Evolutionary conservation across 2,113 vertebrate species (phyloP), one percentile per base, ranked within the genome.

Genomic region (Phrynosoma platyrhinos): DNA sequence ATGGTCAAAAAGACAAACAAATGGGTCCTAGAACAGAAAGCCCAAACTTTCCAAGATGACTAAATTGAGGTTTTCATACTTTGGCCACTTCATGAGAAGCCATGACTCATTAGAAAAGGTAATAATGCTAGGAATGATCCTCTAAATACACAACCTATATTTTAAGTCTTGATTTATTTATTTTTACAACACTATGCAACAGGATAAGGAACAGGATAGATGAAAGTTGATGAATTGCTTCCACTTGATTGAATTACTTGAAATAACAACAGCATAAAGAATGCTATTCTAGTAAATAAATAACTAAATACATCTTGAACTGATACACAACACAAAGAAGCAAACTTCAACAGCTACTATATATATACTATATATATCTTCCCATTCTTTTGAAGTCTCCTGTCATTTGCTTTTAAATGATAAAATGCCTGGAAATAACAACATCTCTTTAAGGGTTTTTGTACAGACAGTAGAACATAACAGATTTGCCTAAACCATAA

Each of bases 401-500:
- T 79, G 40, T 53, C 75, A 68, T 79, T 27, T 25, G 5, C 62
- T 79, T 86, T 86, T 32, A 86, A 86, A 79, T 5, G 78, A 79
- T 69, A 69, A 86, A 69, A 66, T 52, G 75, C 27, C 40, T 77
- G 74, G 25, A 10, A 30, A 30, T 7, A 78, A 86, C 78, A 27
- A 66, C 84, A 79, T 78, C 9, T 86, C 42, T 86, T 68, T 84
- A 27, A 64, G 74, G 42, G 42, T 68, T 78, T 86, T 84, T 69
- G 7, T 86, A 79, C 64, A 78, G 76, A 86, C 16, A 32, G 40
- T 21, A 52, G 30, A 58, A 86, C 40, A 36, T 25, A 68, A 74
- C 75, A 86, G 62, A 42, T 68, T 86, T 79, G 40, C 40, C n/a
- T 78, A 52, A 91, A 89, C 9, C 79, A 81, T 9, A 42, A 87